Percentiles rank a stretch among this genome's conserved stretches.
Evolutionary conservation across 2,888 invertebrate genomes (phyloP).

Genomic region (Crepidodera aurea): DNA sequence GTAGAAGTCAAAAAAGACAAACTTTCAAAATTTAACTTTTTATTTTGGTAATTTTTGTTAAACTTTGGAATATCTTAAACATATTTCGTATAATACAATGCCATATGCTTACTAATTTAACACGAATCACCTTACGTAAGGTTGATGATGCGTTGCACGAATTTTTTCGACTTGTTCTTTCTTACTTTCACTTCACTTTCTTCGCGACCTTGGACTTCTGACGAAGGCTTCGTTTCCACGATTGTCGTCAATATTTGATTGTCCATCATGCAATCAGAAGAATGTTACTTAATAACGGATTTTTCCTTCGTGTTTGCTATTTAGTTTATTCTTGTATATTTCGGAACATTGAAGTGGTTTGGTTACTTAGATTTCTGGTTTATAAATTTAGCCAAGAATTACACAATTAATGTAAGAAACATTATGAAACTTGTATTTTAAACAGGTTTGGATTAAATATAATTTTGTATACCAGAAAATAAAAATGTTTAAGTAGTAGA

Average conservation of each 20-base stretch:
- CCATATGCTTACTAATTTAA: constrained; percentile 15
- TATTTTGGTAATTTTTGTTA: too few relatives aligned
- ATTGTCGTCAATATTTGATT: constrained; percentile 28
- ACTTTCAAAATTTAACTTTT: too few relatives aligned
- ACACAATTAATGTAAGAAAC: background rate
- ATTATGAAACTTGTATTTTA: too few relatives aligned
- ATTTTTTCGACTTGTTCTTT: constrained; percentile 34
- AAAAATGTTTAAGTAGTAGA: too few relatives aligned
- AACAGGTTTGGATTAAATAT: too few relatives aligned
- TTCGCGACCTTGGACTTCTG: constrained; percentile 44
- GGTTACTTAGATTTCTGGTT: background rate
- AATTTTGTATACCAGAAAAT: too few relatives aligned
- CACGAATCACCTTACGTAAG: constrained; percentile 33
- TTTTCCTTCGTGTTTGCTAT: constrained; percentile 5
- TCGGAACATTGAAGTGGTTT: too few relatives aligned
- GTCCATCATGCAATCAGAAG: constrained; percentile 9
- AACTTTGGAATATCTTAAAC: too few relatives aligned
- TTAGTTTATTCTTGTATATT: background rate
- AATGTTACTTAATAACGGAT: constrained; percentile 20
- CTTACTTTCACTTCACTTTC: constrained; percentile 48
- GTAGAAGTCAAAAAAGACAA: too few relatives aligned
- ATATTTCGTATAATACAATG: too few relatives aligned
- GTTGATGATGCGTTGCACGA: constrained; percentile 35
- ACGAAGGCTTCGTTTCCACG: constrained; percentile 7
- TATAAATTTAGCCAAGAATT: background rate